A percentile compares a stretch with the other conserved stretches of the same genome.
Evolutionary conservation across 2,797 vertebrate genomes (phyloP).

Genomic region (Okamejei kenojei): DNA sequence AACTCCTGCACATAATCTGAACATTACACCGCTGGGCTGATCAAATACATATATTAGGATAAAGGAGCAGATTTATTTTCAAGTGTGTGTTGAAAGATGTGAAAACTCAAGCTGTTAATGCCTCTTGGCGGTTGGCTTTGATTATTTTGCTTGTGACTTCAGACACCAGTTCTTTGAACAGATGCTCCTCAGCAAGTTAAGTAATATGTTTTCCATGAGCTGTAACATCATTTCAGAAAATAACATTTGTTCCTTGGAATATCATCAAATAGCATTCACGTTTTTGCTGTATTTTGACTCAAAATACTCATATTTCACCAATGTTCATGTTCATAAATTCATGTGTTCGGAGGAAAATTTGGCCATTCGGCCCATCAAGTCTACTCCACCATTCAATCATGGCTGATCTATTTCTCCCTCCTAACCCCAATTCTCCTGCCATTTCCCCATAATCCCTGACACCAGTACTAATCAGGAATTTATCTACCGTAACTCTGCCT

Average conservation of each 20-base stretch:
- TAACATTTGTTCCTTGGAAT: neutral
- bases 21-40: neutral
- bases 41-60: neutral
- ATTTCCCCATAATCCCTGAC: too few species aligned
- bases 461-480: too few species aligned
- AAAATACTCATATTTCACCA: neutral
- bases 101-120: neutral
- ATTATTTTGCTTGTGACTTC: neutral
- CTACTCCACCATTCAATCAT: too few species aligned
- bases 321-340: too few species aligned
- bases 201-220: neutral
- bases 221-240: neutral
- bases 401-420: too few species aligned
- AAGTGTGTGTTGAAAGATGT: neutral
- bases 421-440: too few species aligned
- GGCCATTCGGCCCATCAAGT: too few species aligned
- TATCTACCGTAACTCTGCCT: too few species aligned
- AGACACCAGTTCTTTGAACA: neutral
- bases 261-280: neutral
- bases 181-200: neutral
- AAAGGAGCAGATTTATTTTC: neutral
- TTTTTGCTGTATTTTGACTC: neutral
- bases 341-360: too few species aligned
- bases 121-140: neutral
- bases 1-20: neutral